Evolutionary conservation across 2,797 vertebrate species (phyloP), one percentile per base, ranked within the genome.

Genomic region (Acipenser ruthenus): DNA sequence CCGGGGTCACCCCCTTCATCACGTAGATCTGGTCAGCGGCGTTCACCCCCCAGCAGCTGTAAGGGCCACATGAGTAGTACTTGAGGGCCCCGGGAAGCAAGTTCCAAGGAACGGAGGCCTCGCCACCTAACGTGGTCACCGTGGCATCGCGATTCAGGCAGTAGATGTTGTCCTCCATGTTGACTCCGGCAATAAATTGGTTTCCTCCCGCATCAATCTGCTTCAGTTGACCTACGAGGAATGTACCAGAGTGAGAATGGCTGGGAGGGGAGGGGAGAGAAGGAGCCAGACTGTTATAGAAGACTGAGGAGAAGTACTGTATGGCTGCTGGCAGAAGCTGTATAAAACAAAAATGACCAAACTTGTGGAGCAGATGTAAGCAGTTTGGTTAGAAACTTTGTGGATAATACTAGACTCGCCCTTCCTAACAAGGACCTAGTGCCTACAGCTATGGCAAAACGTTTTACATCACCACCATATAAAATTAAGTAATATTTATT

Each of bases 41-140:
- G 18, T 61, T 53, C 1, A 69, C 49, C 47, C 68, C 68, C 68
- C 68, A 69, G 58, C 68, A 69, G 11, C 68, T 60, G 6, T 15
- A 1, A 13, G 51, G 67, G 1, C 67, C 67, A 64, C 67, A 68
- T 37, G 23, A 56, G 67, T 68, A 69, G 60, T 69, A 69, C 51
- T 69, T 65, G 13, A 69, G 64, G 1, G 1, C 0, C 11, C 58
- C 63, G 1, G 59, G 49, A 6, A 69, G 47, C 6, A 2, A 4
- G n/a, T 12, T 37, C 11, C 49, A 69, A 10, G 55, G 5, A 13
- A 49, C 13, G 6, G 49, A 8, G 10, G 62, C 47, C 6, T 4
- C 18, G 9, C 6, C 48, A 23, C 61, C 56, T 13, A 8, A 6
- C n/a, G 37, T 56, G 7, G 50, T 53, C 37, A 50, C 10, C 13